phyloP scores from a whole-genome alignment of 2,888 invertebrate species.

The Gasteruption jaculator region DNA sequence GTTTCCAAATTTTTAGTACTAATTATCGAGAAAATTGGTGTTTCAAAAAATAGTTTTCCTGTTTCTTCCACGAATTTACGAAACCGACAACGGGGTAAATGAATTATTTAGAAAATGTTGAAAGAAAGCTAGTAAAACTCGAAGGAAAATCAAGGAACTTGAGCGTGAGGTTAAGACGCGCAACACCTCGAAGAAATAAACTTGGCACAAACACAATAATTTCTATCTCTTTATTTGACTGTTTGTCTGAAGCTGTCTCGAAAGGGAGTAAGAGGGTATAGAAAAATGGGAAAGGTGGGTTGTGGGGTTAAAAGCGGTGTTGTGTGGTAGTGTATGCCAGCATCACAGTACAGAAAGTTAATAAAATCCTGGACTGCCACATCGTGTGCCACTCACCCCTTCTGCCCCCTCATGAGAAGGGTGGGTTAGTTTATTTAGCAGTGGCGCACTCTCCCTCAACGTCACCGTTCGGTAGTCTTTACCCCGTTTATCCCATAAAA shows the following conservation, averaged over 20 bases:
- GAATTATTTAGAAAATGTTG: too few species aligned
- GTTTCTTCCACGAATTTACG: too few species aligned
- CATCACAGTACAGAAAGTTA: slow-evolving; percentile 49
- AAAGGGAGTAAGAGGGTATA: too few species aligned
- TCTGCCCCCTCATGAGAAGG: slow-evolving; percentile 21
- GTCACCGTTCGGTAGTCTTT: slow-evolving; percentile 30
- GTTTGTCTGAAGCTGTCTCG: slow-evolving; percentile 38
- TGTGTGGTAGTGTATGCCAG: slow-evolving; percentile 30
- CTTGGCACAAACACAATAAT: slow-evolving; percentile 47
- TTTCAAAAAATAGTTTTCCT: too few species aligned
- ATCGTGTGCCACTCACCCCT: slow-evolving; percentile 21
- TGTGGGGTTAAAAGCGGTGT: too few species aligned
- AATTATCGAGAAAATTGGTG: too few species aligned
- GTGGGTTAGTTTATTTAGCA: slow-evolving; percentile 48
- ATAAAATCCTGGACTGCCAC: slow-evolving; percentile 45
- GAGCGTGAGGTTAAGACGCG: too few species aligned
- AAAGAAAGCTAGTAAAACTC: too few species aligned
- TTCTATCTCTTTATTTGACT: slow-evolving; percentile 49
- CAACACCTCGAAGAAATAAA: slow-evolving; percentile 45
- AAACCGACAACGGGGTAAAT: too few species aligned
- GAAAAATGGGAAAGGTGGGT: too few species aligned
- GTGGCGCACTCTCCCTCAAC: slow-evolving; percentile 32
- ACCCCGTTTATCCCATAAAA: slow-evolving; percentile 41
- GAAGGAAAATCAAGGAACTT: too few species aligned
- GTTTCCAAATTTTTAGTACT: too few species aligned